Base-by-base conservation (phyloP, 1,140 invertebrate genomes). In the Cotesia vestalis region DNA sequence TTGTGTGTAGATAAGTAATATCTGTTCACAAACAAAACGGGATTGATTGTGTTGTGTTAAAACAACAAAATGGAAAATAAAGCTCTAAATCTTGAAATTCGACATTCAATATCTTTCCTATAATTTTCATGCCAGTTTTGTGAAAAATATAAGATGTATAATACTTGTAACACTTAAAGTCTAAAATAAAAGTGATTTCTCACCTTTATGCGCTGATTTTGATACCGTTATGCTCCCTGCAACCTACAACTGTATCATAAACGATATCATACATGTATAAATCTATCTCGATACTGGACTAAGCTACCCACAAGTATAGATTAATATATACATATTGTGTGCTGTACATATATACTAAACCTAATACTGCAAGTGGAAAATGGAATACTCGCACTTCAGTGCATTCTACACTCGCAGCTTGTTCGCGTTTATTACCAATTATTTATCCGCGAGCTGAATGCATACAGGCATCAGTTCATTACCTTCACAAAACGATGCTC, bases 401-500 rank as follows among this genome's bases (percentile, higher is more conserved):
- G 59, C 72, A 72, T 74, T 61, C 51, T 36, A 64, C 36, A 71
- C 59, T 76, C 35, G 64, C 40, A 46, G 46, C 64, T 40, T 9
- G 61, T 57, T 62, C 40, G 38, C 68, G 60, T 70, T 70, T 70
- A 70, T 70, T 70, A 70, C 68, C 68, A 70, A 70, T 70, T 70
- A 70, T 70, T 70, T 70, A 62, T 70, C 59, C 59, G 27, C 68
- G 46, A 35, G 20, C 68, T 60, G 40, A 35, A 5, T 27, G 5
- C 67, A 40, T 60, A 57, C 17, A 69, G 36, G 67, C 55, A 46
- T 69, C 55, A 69, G 67, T 69, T 69, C 67, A 57, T 68, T 69
- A 36, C 67, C 55, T 69, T 66, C 67, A 14, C n/a, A 36, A 40
- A 20, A n/a, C 27, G 17, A 57, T 14, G 4, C 17, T 5, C 38